Conservation (phyloP, 92 coral and sea anemone species). For the Bergia sp. region DNA sequence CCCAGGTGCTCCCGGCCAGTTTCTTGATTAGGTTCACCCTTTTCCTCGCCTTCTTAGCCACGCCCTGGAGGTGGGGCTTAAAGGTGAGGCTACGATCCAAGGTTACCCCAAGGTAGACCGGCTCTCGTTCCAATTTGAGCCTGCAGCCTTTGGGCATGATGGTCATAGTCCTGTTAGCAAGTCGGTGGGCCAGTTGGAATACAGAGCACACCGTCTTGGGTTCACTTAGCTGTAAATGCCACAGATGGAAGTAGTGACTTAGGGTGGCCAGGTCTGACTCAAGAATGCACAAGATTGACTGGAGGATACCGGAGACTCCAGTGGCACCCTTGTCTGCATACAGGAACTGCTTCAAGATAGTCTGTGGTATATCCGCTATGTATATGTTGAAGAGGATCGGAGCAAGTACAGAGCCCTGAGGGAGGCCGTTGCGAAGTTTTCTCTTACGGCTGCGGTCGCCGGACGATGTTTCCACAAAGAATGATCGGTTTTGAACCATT, state of each 20-base stretch:
- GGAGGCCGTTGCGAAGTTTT: conserved; percentile 4
- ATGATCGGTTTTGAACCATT: too few relatives aligned
- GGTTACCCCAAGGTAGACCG: too few relatives aligned
- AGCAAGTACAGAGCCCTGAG: conserved; percentile 28
- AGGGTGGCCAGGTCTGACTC: conserved; percentile 27
- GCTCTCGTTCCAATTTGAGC: neutral
- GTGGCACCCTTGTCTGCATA: conserved; percentile 9
- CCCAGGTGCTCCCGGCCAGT: neutral
- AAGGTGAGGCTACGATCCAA: too few relatives aligned
- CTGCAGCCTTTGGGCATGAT: neutral
- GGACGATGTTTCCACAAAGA: too few relatives aligned
- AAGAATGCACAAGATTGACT: neutral
- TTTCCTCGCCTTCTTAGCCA: neutral
- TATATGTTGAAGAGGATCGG: conserved; percentile 28
- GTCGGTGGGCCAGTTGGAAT: conserved; percentile 1
- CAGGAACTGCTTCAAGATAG: conserved; percentile 14
- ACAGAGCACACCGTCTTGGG: neutral
- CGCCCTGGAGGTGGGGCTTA: neutral
- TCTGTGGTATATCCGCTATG: conserved; percentile 24
- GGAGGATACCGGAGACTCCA: neutral
- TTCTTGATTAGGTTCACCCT: conserved; percentile 2
- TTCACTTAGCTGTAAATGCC: conserved; percentile 25
- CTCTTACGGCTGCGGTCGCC: neutral
- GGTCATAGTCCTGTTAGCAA: neutral
- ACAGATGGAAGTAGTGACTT: neutral